These are phyloP conservation scores for Eueides isabella DNA, from an alignment of 1,140 invertebrate genomes.

Conservation along the genomic window DNA sequence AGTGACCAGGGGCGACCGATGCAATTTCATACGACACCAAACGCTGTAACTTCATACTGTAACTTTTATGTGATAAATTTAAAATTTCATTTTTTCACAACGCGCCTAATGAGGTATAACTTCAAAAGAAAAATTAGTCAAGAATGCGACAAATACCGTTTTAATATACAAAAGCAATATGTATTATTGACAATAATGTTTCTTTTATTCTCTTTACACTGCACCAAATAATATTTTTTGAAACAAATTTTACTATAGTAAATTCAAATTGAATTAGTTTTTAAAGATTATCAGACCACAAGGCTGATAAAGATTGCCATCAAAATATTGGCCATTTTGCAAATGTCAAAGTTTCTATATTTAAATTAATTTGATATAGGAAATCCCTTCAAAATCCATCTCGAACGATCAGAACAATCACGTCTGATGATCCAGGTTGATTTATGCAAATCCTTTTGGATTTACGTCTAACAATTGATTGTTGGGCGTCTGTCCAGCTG, in stretches of 20 bases:
- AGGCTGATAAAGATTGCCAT: background rate
- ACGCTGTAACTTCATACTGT: too few relatives aligned
- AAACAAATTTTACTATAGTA: background rate
- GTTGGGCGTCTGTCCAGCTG: constrained; percentile 47
- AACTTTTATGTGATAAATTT: too few relatives aligned
- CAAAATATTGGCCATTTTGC: background rate
- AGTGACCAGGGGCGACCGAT: too few relatives aligned
- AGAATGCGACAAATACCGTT: too few relatives aligned
- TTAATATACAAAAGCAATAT: too few relatives aligned
- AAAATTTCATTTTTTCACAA: too few relatives aligned
- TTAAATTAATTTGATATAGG: constrained; percentile 62
- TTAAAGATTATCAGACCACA: background rate
- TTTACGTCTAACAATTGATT: constrained; percentile 67
- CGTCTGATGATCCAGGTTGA: constrained; percentile 66
- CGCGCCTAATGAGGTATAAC: too few relatives aligned
- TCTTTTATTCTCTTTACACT: too few relatives aligned
- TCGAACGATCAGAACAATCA: constrained; percentile 73
- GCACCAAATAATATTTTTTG: background rate
- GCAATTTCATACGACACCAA: too few relatives aligned
- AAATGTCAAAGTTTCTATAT: constrained; percentile 21
- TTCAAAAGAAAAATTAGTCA: too few relatives aligned
- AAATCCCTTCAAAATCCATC: constrained; percentile 72
- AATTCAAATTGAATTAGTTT: background rate
- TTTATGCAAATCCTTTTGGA: constrained; percentile 70
- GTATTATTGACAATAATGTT: too few relatives aligned